Evolutionary conservation across 2,888 invertebrate species (phyloP).

Genomic region (Lasioglossum figueresi): DNA sequence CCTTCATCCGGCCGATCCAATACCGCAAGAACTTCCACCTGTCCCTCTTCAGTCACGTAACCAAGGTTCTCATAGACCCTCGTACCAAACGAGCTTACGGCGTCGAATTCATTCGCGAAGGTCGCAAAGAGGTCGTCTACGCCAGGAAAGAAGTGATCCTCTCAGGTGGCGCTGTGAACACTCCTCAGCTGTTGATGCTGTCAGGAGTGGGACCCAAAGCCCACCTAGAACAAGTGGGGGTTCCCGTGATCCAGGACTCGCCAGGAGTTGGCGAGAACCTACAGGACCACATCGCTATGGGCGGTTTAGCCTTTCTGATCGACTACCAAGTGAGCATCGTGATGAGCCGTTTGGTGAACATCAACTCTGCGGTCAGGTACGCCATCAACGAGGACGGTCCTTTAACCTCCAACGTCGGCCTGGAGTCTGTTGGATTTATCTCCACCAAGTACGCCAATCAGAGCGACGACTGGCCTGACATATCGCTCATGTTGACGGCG

Average conservation of each 20-base stretch:
- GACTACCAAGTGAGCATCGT: constrained; percentile 93
- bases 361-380: constrained; percentile 93
- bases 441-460: constrained; percentile 95
- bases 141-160: constrained; percentile 93
- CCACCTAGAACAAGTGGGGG: constrained; percentile 90
- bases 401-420: constrained; percentile 92
- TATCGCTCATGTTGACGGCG: constrained; percentile 95
- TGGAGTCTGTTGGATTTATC: constrained; percentile 95
- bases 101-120: constrained; percentile 91
- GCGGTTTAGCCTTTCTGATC: constrained; percentile 92
- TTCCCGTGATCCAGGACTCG: constrained; percentile 90
- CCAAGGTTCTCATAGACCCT: constrained; percentile 90
- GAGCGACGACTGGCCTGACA: constrained; percentile 95
- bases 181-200: constrained; percentile 97
- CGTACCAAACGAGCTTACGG: constrained; percentile 90
- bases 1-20: constrained; percentile 92
- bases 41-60: constrained; percentile 92
- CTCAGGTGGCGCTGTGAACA: constrained; percentile 94
- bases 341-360: constrained; percentile 92
- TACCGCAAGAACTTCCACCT: constrained; percentile 92
- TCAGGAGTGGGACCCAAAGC: constrained; percentile 92
- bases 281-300: constrained; percentile 95
- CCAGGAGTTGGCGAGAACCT: constrained; percentile 95
- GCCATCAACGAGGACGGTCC: constrained; percentile 95
- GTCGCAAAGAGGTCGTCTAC: constrained; percentile 86